Evolutionary conservation across 2,888 invertebrate genomes (phyloP), one percentile per base, ranked within the genome.

Genomic region (Podotricha telesiphe): DNA sequence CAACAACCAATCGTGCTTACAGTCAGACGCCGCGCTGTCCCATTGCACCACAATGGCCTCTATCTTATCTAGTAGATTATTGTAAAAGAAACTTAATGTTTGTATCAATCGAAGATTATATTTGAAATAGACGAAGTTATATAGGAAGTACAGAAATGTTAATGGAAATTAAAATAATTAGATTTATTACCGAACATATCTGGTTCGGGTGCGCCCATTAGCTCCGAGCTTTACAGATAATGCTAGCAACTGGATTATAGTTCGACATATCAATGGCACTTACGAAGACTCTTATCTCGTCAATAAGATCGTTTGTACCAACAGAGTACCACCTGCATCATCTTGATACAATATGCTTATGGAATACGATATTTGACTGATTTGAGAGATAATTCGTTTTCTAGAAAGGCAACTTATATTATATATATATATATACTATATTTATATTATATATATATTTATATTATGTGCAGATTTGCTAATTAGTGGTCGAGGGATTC

Each of bases 281-380:
- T 86, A 87, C 81, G 81, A 70, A 78, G 78, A 80, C 81, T 83
- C 86, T 88, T 89, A 89, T 88, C 88, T 86, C 86, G 80, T 83
- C 82, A 82, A 80, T 83, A 86, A 84, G 84, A 82, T 85, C 86
- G 86, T 86, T 87, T 87, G 86, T 85, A 84, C 77, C 78, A 76
- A 78, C 72, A 73, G 76, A 77, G 75, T 79, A 78, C 79, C 80
- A 88, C 86, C 86, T 87, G 83, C 74, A 75, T 77, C 73, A 22
- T 20, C 4, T 55, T 48, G 56, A 65, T 65, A 68, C 37, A 50
- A 19, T 61, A 61, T 28, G 20, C n/a, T 47, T 17, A 51, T 20
- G 45, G 45, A 48, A 34, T 19, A 19, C 13, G 8, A 59, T 15
- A 59, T 40, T 7, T 59, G 15, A 42, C 15, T 59, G 40, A 56